Base-by-base conservation (phyloP, 2,797 vertebrate species). In the Enteromius trimaculatus region DNA sequence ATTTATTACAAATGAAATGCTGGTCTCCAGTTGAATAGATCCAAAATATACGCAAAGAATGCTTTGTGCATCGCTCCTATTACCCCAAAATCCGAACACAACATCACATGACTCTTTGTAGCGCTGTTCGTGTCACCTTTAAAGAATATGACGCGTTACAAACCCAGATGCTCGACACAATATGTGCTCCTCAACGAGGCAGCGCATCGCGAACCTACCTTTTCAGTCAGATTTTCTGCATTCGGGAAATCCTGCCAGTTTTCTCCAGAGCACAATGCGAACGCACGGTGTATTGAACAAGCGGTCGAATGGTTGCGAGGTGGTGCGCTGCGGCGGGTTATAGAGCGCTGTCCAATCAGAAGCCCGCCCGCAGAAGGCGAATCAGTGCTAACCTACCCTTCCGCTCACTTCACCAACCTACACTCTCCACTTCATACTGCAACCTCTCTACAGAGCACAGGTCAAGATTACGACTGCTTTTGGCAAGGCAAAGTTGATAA, bases 271-370 rank as follows among this genome's bases (percentile, higher is more conserved):
- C 49, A 60, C n/a, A n/a, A 44, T 55, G 51, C 6, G 62, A 37
- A 58, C 3, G 65, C 10, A 14, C n/a, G 34, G 17, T 39, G 19
- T 51, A 14, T 17, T 19, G 34, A 58, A 29, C 14, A 6, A 29
- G 65, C 23, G 6, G 34, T 23, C 17, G 51, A 44, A n/a, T 5
- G 70, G 49, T 69, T 77, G 70, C n/a, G 70, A 60, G 70, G 37
- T 86, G 87, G 84, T 80, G 71, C 23, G 83, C 79, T 55, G 80
- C 72, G 62, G 75, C 60, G n/a, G 66, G 76, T 60, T 74, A 64
- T 79, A 58, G 84, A 84, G 55, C 81, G 85, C 79, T 49, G 89
- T 14, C 94, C 93, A 94, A 94, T 95, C 90, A 92, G 91, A 53
- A 84, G 76, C 62, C 39, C 75, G 72, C 62, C 51, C 75, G 26